Evolutionary conservation across 1,140 invertebrate species (phyloP).

Genomic region (Magallana ariakensis): DNA sequence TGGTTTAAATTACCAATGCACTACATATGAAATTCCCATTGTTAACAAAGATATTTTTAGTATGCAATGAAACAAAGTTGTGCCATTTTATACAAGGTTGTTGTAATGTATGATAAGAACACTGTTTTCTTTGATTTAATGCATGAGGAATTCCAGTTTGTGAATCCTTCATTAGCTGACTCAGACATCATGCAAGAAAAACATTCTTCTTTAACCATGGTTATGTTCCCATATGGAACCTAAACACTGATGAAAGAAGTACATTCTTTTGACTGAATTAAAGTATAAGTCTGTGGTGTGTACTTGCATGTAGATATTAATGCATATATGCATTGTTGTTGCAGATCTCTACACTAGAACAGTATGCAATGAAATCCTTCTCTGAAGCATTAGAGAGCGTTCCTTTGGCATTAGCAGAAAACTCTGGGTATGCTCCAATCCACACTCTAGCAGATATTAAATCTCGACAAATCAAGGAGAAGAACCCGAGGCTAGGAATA

Average conservation of each 20-base stretch:
- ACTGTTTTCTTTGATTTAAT: not conserved
- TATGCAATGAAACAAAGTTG: no score
- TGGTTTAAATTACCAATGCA: no score
- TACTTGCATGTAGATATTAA: not conserved
- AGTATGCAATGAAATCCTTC: slow-evolving; percentile 98
- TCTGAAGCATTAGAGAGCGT: slow-evolving; percentile 97
- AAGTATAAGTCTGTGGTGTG: not conserved
- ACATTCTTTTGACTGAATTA: slow-evolving; percentile 33
- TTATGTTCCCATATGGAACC: slow-evolving; percentile 53
- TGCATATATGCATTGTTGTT: slow-evolving; percentile 49
- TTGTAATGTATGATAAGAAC: no score
- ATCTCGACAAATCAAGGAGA: slow-evolving; percentile 90
- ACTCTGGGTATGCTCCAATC: slow-evolving; percentile 95
- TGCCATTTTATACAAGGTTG: no score
- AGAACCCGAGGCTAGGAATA: slow-evolving; percentile 93
- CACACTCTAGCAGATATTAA: slow-evolving; percentile 96
- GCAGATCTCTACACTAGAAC: slow-evolving; percentile 93
- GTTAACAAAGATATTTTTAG: no score
- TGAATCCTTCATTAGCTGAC: slow-evolving; percentile 22
- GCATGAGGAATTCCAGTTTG: slow-evolving; percentile 59
- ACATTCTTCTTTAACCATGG: slow-evolving; percentile 61
- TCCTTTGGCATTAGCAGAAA: slow-evolving; percentile 97
- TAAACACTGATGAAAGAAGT: slow-evolving; percentile 59
- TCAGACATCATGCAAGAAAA: slow-evolving; percentile 61
- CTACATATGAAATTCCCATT: no score